These are phyloP conservation scores for Thelaira solivaga DNA, from an alignment of 2,888 invertebrate species.

Conservation along the genomic window DNA sequence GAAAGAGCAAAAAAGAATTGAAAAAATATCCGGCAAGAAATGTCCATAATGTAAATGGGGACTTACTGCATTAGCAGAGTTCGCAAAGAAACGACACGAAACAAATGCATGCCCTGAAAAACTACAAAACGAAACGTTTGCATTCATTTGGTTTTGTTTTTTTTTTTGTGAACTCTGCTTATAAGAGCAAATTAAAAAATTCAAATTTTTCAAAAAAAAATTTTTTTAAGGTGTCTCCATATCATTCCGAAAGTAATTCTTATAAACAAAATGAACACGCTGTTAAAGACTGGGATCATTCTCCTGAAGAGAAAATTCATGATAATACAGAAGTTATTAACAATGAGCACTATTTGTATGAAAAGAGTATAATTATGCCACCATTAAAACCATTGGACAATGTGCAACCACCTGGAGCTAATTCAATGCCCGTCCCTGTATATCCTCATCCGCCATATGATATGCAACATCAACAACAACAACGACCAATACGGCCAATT, in stretches of 20 bases:
- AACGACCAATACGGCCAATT: conserved; percentile 53
- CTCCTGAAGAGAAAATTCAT: conserved; percentile 29
- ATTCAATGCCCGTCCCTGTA: conserved; percentile 34
- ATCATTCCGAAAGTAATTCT: conserved; percentile 43
- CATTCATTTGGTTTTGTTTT: background rate
- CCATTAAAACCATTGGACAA: conserved; percentile 43
- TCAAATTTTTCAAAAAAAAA: no score
- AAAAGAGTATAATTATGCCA: conserved; percentile 37
- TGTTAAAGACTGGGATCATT: conserved; percentile 50
- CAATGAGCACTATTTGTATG: conserved; percentile 49
- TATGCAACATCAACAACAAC: conserved; percentile 52
- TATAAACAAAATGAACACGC: conserved; percentile 33
- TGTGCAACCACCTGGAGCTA: conserved; percentile 52
- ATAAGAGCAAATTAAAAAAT: no score
- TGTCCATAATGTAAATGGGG: no score
- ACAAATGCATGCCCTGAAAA: no score
- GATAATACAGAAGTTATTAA: conserved; percentile 30
- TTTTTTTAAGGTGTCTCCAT: conserved; percentile 33
- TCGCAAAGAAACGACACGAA: no score
- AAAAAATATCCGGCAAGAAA: no score
- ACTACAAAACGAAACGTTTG: no score
- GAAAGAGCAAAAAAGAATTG: no score
- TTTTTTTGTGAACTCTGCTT: no score
- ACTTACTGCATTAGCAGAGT: no score
- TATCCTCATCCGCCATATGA: conserved; percentile 48